Conservation (phyloP, 1,140 invertebrate genomes). For the Atta texana region DNA sequence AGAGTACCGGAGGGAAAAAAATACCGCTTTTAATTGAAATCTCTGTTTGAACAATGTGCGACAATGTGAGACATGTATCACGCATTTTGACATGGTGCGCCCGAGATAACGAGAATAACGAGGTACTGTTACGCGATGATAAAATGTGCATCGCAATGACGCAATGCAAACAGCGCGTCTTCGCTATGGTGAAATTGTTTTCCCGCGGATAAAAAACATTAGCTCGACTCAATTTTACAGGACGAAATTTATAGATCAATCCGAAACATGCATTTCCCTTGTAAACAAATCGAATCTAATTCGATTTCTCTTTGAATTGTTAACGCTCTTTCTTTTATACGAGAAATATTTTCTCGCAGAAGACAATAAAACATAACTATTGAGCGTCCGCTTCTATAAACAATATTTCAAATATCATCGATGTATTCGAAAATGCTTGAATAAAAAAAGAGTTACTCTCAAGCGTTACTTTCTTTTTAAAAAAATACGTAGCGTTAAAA, state of each 20-base stretch:
- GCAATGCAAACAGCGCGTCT: slow-evolving; percentile 43
- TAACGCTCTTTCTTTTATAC: neutral
- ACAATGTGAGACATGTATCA: slow-evolving; percentile 43
- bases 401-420: neutral
- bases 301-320: neutral
- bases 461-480: neutral
- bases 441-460: neutral
- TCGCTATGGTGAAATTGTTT: slow-evolving; percentile 39
- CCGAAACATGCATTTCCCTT: slow-evolving; percentile 2
- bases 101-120: slow-evolving; percentile 49
- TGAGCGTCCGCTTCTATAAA: neutral
- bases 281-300: slow-evolving; percentile 36
- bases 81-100: slow-evolving; percentile 28
- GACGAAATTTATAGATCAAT: slow-evolving; percentile 40
- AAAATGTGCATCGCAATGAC: slow-evolving; percentile 40
- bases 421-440: neutral
- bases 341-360: neutral
- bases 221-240: slow-evolving; percentile 1
- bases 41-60: slow-evolving; percentile 30
- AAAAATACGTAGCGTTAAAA: neutral
- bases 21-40: slow-evolving; percentile 51
- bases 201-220: slow-evolving; percentile 30
- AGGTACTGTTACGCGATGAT: neutral
- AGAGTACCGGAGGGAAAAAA: neutral
- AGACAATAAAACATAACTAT: neutral